Percentiles rank a stretch among this genome's conserved stretches.
These are phyloP conservation scores for Gambusia holbrooki DNA, from an alignment of 2,113 vertebrate species.

Conservation along the genomic window DNA sequence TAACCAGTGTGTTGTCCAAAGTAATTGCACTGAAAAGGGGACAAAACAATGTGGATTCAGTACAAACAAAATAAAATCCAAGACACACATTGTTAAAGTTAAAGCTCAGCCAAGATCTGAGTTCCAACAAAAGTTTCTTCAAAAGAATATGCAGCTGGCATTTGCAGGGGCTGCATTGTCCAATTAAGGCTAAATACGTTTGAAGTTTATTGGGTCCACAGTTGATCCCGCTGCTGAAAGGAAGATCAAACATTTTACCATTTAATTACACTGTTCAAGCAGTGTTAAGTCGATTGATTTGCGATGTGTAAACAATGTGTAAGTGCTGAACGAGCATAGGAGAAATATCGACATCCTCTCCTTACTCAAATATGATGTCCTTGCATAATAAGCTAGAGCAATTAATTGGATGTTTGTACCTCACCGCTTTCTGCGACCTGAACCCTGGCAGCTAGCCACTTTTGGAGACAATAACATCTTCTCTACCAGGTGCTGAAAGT, in stretches of 20 bases:
- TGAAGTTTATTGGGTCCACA: conserved; percentile 32
- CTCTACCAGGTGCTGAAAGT: conserved; percentile 12
- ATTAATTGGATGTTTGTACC: conserved; percentile 61
- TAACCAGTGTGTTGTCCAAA: conserved; percentile 95
- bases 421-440: conserved; percentile 30
- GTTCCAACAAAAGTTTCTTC: not conserved
- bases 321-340: conserved; percentile 59
- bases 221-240: conserved; percentile 47
- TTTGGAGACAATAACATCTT: conserved; percentile 32
- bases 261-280: conserved; percentile 70
- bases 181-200: conserved; percentile 37
- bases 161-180: not conserved
- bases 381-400: conserved; percentile 41
- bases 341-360: conserved; percentile 62
- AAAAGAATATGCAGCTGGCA: not conserved
- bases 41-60: not conserved
- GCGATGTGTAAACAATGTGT: conserved; percentile 67
- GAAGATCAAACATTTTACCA: conserved; percentile 64
- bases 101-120: not conserved
- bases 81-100: not conserved
- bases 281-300: conserved; percentile 71
- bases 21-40: conserved; percentile 88
- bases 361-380: conserved; percentile 53
- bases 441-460: conserved; percentile 31
- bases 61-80: not conserved